Evolutionary conservation across 1,140 invertebrate genomes (phyloP), one percentile per base, ranked within the genome.

Genomic region (Agrilus planipennis): DNA sequence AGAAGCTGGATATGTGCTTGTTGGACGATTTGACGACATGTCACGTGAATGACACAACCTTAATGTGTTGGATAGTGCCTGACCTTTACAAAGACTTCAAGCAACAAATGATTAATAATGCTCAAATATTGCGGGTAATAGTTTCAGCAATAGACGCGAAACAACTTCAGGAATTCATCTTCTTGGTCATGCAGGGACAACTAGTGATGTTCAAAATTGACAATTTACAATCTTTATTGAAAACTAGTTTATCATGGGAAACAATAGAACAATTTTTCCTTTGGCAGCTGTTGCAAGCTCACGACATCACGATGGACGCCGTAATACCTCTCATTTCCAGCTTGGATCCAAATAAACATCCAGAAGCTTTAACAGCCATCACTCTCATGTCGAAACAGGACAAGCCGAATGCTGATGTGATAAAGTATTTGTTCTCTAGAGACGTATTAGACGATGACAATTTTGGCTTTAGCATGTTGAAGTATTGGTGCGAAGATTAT

Each of bases 201-300:
- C 63, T 89, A 19, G 75, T 77, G 48, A 83, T 89, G 75, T 76
- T 87, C 31, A 83, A 84, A 55, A 75, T 72, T 27, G 82, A 87
- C 49, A 77, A 76, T 16, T 69, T 87, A 19, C 72, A 76, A 21
- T 67, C 71, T 21, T 69, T 87, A 57, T 55, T 85, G 55, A 85
- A 80, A 48, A 80, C 83, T 9, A 95, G 86, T 57, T 67, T 96
- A 36, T 75, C 77, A 39, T 98, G 92, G 90, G 92, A 97, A 62
- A 94, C 90, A 2, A 89, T 93, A 52, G 93, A 96, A 62, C 93
- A 98, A 58, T 86, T 89, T 57, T 95, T 89, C 58, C 72, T 97
- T 6, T 98, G 93, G 93, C 89, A 95, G 65, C 69, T 98, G 21
- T 75, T 95, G 25, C 77, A 82, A 46, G 89, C 90, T 28, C 92